These are phyloP conservation scores for Lepidostoma basale DNA, from an alignment of 1,140 invertebrate genomes.

Conservation along the genomic window DNA sequence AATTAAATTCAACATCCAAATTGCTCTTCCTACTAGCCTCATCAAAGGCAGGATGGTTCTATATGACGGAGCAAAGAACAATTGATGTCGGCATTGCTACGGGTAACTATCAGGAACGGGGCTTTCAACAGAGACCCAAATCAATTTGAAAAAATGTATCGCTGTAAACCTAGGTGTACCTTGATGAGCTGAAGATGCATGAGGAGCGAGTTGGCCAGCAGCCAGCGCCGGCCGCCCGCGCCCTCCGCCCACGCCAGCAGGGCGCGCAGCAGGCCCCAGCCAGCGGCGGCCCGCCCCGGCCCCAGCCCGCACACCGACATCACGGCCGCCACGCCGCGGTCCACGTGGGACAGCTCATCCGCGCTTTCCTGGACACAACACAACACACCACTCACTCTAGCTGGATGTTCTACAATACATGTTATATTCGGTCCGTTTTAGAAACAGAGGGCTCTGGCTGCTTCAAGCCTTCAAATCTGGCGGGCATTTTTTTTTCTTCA, in stretches of 20 bases:
- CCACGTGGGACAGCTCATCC: slow-evolving; percentile 7
- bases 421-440: background rate
- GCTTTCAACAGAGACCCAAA: no score
- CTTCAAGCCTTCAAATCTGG: no score
- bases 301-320: slow-evolving; percentile 16
- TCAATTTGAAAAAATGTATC: background rate
- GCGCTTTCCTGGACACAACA: background rate
- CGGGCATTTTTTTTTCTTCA: background rate
- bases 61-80: no score
- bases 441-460: background rate
- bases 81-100: no score
- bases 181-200: slow-evolving; percentile 28
- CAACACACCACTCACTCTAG: background rate
- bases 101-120: no score
- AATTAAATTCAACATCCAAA: no score
- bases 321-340: background rate
- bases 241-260: background rate
- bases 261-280: background rate
- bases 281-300: background rate
- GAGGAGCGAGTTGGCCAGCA: slow-evolving; percentile 23
- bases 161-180: background rate
- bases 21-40: no score
- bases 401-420: background rate
- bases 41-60: no score
- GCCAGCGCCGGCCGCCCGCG: slow-evolving; percentile 1